Base-by-base conservation (phyloP, 1,140 invertebrate genomes). In the Drosophila micromelanica region DNA sequence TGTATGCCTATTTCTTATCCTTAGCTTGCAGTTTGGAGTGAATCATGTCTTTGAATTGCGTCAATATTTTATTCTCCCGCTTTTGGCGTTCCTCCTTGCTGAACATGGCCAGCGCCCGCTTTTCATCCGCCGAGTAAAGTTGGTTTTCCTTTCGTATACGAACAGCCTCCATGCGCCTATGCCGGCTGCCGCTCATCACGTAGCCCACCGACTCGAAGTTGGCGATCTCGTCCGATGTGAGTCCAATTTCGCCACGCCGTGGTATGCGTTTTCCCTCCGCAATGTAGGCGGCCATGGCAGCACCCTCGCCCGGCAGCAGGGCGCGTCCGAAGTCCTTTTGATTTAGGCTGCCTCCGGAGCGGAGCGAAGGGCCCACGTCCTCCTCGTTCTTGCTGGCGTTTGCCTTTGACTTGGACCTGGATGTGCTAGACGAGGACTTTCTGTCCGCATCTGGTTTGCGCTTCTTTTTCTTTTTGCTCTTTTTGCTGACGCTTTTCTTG, bases 101-200 rank as follows among this genome's bases (percentile, higher is more conserved):
- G 92, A 99, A 99, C 95, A 98, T 98, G 2, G 97, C 98, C 55
- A 99, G 93, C 7, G 98, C 98, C 78, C 99, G 94, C 92, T 99
- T 99, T 92, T 99, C 99, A 93, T 99, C 99, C 3, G 99, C 99
- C 17, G 98, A 99, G 93, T 99, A 99, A 92, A 99, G 98, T 93
- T 99, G 98, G 94, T 99, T 99, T 93, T 99, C 99, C 92, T 99
- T 99, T 77, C 99, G 95, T 54, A 99, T 96, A 93, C 99, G 97
- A 2, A 99, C 99, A 82, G 99, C 99, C 93, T 99, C 99, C 99
- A 99, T 99, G 68, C 98, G 95, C 9, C 99, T 96, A 94, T 99
- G 99, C 87, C 99, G 96, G 86, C 97, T 98, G 20, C 99, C 99
- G 92, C 98, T 99, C 99, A 99, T 99, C 0, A 99, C 98, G 89